Percentiles rank a stretch among this genome's conserved stretches.
These are phyloP conservation scores for Pseudochromis fuscus DNA, from an alignment of 2,797 vertebrate genomes.

Conservation along the genomic window DNA sequence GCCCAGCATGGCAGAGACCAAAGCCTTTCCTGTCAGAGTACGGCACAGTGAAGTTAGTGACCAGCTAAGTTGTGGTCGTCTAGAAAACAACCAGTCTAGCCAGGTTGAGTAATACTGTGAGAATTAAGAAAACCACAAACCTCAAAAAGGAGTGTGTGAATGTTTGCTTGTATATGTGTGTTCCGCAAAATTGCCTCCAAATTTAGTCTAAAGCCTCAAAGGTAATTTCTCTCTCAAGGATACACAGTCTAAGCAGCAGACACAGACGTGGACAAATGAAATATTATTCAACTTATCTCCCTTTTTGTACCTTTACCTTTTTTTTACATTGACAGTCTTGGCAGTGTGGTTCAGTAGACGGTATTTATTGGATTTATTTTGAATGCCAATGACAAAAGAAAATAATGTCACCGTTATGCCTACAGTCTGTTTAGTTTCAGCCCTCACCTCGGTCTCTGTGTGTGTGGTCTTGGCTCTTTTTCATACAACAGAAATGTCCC, in stretches of 20 bases:
- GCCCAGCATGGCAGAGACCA: too few relatives aligned
- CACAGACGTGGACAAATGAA: not conserved
- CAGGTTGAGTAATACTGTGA: not conserved
- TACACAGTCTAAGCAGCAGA: not conserved
- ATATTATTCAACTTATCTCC: slow-evolving; percentile 2
- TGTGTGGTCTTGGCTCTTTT: slow-evolving; percentile 19
- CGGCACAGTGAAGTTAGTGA: too few relatives aligned
- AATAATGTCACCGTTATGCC: not conserved
- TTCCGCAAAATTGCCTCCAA: slow-evolving; percentile 7
- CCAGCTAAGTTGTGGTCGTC: slow-evolving; percentile 2
- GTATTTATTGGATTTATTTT: too few relatives aligned
- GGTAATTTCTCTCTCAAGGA: slow-evolving; percentile 10
- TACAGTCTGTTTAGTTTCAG: not conserved
- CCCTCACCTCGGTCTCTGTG: not conserved
- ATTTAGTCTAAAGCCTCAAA: not conserved
- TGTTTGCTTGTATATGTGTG: not conserved
- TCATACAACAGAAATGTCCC: slow-evolving; percentile 1
- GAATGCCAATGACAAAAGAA: not conserved
- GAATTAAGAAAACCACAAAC: slow-evolving; percentile 27
- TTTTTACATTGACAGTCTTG: too few relatives aligned
- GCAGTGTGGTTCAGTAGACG: too few relatives aligned
- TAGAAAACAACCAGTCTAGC: not conserved
- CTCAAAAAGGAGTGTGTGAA: not conserved
- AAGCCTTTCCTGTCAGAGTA: too few relatives aligned
- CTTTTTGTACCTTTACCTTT: too few relatives aligned